Evolutionary conservation across 1,140 invertebrate species (phyloP), one percentile per base, ranked within the genome.

Genomic region (Brachionus rubens): DNA sequence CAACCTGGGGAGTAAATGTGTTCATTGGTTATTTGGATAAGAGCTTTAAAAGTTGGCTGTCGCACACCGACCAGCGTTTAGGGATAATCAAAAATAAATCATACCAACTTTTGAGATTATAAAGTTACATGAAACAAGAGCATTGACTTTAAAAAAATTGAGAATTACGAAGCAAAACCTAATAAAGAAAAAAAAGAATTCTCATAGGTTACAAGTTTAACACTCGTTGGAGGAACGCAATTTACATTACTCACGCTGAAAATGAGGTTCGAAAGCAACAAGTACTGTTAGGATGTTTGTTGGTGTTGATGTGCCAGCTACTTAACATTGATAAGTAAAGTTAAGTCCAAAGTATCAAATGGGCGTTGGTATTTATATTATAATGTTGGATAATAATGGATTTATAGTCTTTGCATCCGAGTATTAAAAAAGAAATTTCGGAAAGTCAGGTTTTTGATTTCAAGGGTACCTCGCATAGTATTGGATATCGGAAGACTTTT

Each of bases 21-120:
- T 77, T 77, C 19, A 54, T 77, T n/a, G 76, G 54, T 41, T 76
- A 46, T 28, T 46, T 76, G 50, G 72, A 72, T 28, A 72, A 72
- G 10, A 46, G 50, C 46, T 46, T 72, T 5, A 72, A 72, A 50
- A 72, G n/a, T n/a, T 72, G 33, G 68, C 68, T 21, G 68, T 72
- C 1, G 68, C 68, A 28, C n/a, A n/a, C n/a, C 36, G 68, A 41
- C 68, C 68, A 1, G 68, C 68, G 16, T 72, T 72, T 54, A 19
- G 50, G 3, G 30, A 30, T 14, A 28, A 30, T 0, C n/a, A n/a
- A 30, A 26, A 16, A n/a, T 30, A 9, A 72, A 72, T 24, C 33
- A 16, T 54, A n/a, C 28, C 41, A 28, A 52, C n/a, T 12, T 72
- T 50, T 41, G 28, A 72, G 14, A 7, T 72, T 3, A 16, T n/a